Percentiles rank a stretch among this genome's conserved stretches.
phyloP scores from a whole-genome alignment of 2,113 vertebrate species.

The Eulacestoma nigropectus region DNA sequence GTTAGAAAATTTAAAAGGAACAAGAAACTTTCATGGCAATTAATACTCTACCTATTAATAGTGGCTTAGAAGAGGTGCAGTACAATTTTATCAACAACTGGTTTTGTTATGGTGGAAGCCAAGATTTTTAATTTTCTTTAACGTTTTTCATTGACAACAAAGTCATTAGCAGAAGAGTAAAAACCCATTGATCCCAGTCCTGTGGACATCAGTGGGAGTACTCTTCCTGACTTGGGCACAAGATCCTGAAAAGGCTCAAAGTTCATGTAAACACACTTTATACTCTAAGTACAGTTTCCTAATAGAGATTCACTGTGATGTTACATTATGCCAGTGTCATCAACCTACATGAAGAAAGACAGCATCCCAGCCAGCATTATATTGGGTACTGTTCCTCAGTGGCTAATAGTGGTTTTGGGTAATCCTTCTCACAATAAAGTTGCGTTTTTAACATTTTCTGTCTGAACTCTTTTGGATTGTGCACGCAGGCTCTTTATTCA shows the following conservation, averaged over 20 bases:
- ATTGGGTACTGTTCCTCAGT: too few species aligned
- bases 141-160: neutral
- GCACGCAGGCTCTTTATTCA: neutral
- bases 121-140: neutral
- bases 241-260: neutral
- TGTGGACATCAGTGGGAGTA: neutral
- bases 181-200: neutral
- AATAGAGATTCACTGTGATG: neutral
- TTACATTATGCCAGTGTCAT: neutral
- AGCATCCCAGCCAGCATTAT: neutral
- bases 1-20: neutral
- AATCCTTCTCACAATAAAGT: neutral
- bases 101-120: neutral
- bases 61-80: neutral
- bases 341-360: neutral
- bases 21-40: neutral
- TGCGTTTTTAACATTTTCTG: neutral
- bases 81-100: neutral
- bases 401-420: neutral
- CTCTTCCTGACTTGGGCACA: neutral
- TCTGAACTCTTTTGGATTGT: neutral
- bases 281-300: neutral
- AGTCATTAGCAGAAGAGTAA: neutral
- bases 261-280: neutral
- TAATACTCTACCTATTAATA: neutral